Evolutionary conservation across 2,113 vertebrate species (phyloP).

Genomic region (Serilophus lunatus): DNA sequence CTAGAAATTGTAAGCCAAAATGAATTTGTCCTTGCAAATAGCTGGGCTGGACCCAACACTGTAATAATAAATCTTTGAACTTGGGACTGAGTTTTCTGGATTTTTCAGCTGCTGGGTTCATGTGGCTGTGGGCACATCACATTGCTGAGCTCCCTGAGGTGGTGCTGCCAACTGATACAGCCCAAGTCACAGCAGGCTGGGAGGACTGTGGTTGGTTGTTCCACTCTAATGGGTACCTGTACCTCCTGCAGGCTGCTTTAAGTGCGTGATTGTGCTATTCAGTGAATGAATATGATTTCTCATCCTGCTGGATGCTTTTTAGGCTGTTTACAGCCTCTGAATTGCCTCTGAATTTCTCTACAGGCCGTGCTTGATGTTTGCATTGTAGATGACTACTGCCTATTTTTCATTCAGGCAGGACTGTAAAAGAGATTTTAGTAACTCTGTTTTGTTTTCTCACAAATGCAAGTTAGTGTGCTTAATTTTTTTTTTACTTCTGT

Average conservation of each 20-base stretch:
- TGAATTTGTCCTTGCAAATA: background rate
- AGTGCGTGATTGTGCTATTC: background rate
- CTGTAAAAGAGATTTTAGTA: background rate
- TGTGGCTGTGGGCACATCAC: background rate
- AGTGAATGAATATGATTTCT: background rate
- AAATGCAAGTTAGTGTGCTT: background rate
- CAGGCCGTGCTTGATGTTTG: background rate
- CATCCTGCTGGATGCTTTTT: background rate
- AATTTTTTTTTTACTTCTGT: background rate
- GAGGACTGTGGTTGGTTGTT: background rate
- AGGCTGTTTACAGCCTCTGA: background rate
- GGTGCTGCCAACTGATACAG: background rate
- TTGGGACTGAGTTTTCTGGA: background rate
- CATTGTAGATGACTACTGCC: background rate
- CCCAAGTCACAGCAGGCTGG: background rate
- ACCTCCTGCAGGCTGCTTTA: background rate
- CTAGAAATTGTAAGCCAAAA: background rate
- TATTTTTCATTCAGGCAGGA: background rate
- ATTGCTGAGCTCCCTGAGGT: background rate
- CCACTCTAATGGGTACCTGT: background rate
- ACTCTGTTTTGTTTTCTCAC: background rate
- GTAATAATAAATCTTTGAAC: background rate
- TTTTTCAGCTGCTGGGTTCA: background rate
- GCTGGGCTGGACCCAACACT: background rate
- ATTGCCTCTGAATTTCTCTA: background rate